Evolutionary conservation across 2,888 invertebrate species (phyloP).

Genomic region (Xanthia icteritia): DNA sequence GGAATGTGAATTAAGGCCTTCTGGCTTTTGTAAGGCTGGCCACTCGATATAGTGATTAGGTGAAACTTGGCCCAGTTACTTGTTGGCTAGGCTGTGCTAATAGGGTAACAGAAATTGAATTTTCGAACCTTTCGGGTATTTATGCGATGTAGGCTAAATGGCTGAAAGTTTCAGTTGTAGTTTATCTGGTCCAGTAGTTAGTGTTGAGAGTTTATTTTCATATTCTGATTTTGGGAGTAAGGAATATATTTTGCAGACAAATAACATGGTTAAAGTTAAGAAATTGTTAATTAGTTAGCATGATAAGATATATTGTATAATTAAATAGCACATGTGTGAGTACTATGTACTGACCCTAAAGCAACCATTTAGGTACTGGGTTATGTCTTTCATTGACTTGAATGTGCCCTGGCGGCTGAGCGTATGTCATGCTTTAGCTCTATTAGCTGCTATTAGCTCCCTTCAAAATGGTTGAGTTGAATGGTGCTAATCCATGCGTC

Average conservation of each 20-base stretch:
- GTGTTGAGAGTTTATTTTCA: slow-evolving; percentile 7
- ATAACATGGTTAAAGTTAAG: background rate
- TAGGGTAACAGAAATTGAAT: slow-evolving; percentile 61
- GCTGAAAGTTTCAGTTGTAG: slow-evolving; percentile 8
- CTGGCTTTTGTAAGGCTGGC: slow-evolving; percentile 35
- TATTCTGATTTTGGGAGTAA: slow-evolving; percentile 6
- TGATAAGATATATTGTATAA: no score
- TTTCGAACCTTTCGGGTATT: slow-evolving; percentile 41
- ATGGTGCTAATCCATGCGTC: no score
- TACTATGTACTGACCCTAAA: no score
- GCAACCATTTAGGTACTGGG: no score
- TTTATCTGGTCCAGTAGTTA: slow-evolving; percentile 6
- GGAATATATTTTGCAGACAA: background rate
- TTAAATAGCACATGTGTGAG: no score
- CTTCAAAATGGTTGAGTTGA: no score
- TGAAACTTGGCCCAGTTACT: slow-evolving; percentile 45
- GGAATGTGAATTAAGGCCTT: slow-evolving; percentile 44
- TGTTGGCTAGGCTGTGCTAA: slow-evolving; percentile 34
- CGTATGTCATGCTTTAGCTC: no score
- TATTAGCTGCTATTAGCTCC: no score
- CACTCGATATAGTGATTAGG: slow-evolving; percentile 49
- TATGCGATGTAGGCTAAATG: slow-evolving; percentile 30
- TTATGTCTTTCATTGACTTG: no score
- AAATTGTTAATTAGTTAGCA: no score
- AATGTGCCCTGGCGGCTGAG: no score